Evolutionary conservation across 1,140 invertebrate species (phyloP), one percentile per base, ranked within the genome.

Genomic region (Polypedilum vanderplanki): DNA sequence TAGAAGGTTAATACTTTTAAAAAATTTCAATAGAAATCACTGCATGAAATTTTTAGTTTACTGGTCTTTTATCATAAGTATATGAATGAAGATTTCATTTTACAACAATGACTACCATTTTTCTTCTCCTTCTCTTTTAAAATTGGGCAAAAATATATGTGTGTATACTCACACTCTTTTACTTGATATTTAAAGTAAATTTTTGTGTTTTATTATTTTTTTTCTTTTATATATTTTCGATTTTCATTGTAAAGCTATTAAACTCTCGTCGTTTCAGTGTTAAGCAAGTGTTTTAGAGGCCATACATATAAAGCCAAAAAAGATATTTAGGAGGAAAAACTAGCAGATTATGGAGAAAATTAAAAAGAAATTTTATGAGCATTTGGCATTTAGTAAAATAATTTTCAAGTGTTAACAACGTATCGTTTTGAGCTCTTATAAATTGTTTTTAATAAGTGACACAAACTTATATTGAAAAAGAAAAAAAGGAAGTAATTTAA

Each of bases 211-310:
- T 67, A 8, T 18, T 70, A 18, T 70, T 18, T 70, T 70, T 8
- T 70, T 70, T 70, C 17, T 17, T 67, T 67, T 17, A 70, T 57
- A 57, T n/a, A 57, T 57, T 57, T 57, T 57, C 46, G 46, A 57
- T 57, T 70, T 70, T 70, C 17, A 70, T 70, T 70, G 17, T 20
- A 20, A 20, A 18, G 65, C 18, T 70, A 70, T 70, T 70, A 70
- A 70, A 18, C 65, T n/a, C 65, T 70, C 17, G 20, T 18, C 20
- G 65, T 22, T 70, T 18, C n/a, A 70, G 18, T 70, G 18, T 70
- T n/a, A 18, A 70, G 17, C 65, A 70, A 70, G 15, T 70, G 65
- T 70, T n/a, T 57, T 57, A 33, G 24, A 33, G 24, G 24, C 24
- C 24, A 33, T 17, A 57, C 10, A 57, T 8, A 12, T n/a, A n/a